Conservation (phyloP, 2,113 vertebrate genomes). For the Phaethornis superciliosus region DNA sequence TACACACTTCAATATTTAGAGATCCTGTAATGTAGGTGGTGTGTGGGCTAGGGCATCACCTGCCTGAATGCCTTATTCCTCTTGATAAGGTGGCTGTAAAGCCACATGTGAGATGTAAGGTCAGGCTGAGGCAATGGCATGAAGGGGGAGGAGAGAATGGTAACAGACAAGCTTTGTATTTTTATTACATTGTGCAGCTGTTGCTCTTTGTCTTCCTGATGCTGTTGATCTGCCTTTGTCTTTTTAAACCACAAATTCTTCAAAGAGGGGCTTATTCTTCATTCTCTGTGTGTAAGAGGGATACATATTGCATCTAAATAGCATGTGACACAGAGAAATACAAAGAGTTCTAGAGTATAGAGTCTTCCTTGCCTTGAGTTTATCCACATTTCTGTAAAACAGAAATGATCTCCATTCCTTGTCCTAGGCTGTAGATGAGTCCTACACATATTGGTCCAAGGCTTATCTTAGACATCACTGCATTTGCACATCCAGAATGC, state of each 20-base stretch:
- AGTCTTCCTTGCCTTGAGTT: not conserved
- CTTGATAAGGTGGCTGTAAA: not conserved
- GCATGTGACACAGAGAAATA: not conserved
- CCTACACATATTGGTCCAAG: not conserved
- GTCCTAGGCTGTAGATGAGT: not conserved
- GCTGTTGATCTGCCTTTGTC: not conserved
- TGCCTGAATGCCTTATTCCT: not conserved
- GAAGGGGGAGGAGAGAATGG: not conserved
- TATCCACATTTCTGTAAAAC: not conserved
- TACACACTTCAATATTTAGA: not conserved
- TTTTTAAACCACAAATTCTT: conserved; percentile 1
- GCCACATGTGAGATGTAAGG: not conserved
- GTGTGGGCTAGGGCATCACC: not conserved
- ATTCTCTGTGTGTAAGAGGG: not conserved
- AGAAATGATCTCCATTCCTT: not conserved
- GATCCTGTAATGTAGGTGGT: not conserved
- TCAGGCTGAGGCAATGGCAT: not conserved
- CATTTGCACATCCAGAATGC: not conserved
- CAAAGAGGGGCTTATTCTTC: not conserved
- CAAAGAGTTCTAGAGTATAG: not conserved
- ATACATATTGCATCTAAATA: not conserved
- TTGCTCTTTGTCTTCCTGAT: conserved; percentile 22
- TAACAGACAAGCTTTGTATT: not conserved
- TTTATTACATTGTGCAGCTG: not conserved
- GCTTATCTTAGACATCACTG: not conserved